These are phyloP conservation scores for Phrynosoma blainvillii DNA, from an alignment of 2,113 vertebrate genomes.

Conservation along the genomic window DNA sequence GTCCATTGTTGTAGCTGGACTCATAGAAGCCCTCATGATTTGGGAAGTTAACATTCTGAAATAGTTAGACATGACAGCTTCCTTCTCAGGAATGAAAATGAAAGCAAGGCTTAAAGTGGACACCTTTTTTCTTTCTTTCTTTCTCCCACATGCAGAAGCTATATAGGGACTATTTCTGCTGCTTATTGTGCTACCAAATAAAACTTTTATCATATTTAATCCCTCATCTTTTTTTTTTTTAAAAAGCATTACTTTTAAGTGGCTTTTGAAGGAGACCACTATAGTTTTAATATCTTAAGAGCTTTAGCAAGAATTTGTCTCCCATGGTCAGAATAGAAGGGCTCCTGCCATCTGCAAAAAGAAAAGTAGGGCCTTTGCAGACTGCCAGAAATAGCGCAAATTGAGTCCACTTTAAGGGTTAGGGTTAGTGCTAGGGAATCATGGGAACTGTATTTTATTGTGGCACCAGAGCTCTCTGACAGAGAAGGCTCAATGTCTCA, in stretches of 20 bases:
- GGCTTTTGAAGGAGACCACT: neutral
- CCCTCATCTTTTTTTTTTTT: neutral
- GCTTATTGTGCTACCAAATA: slow-evolving; percentile 27
- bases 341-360: neutral
- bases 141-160: slow-evolving; percentile 9
- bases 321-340: neutral
- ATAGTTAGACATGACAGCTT: slow-evolving; percentile 74
- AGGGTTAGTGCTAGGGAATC: too few species aligned
- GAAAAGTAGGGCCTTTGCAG: too few species aligned
- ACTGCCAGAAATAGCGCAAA: too few species aligned
- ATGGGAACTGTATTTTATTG: too few species aligned
- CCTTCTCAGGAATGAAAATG: slow-evolving; percentile 51
- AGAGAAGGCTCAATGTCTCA: too few species aligned
- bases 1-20: slow-evolving; percentile 64
- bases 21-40: slow-evolving; percentile 49
- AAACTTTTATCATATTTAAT: neutral
- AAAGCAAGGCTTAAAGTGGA: slow-evolving; percentile 46
- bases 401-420: too few species aligned
- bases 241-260: neutral
- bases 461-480: too few species aligned
- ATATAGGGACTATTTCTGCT: slow-evolving; percentile 21
- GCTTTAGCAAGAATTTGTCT: neutral
- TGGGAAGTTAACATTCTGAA: slow-evolving; percentile 70
- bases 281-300: neutral
- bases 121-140: too few species aligned